These are phyloP conservation scores for Ips nitidus DNA, from an alignment of 1,140 invertebrate genomes.

Conservation along the genomic window DNA sequence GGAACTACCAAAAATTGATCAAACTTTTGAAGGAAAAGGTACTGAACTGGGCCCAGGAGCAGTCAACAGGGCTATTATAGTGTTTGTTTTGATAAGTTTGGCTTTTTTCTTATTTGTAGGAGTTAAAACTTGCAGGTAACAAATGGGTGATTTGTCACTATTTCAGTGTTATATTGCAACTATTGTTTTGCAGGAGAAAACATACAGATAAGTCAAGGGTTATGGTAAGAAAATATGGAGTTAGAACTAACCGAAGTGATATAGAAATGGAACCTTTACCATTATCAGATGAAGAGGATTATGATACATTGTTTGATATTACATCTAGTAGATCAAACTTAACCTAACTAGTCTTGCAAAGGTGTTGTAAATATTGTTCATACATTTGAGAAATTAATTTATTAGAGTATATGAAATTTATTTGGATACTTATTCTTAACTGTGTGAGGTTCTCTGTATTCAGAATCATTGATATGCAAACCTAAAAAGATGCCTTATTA, in stretches of 20 bases:
- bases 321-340: not conserved
- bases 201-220: conserved; percentile 50
- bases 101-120: conserved; percentile 56
- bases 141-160: conserved; percentile 10
- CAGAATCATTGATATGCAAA: too few relatives aligned
- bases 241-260: conserved; percentile 58
- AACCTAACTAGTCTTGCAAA: not conserved
- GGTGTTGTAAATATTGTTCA: too few relatives aligned
- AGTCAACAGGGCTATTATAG: conserved; percentile 55
- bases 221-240: conserved; percentile 59
- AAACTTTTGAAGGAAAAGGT: conserved; percentile 6
- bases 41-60: conserved; percentile 48
- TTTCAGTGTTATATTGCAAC: not conserved
- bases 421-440: too few relatives aligned
- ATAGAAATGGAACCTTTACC: conserved; percentile 62
- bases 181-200: conserved; percentile 40
- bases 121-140: conserved; percentile 56
- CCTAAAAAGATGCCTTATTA: too few relatives aligned
- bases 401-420: too few relatives aligned
- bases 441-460: too few relatives aligned
- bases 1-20: too few relatives aligned
- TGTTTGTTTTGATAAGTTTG: conserved; percentile 55
- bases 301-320: conserved; percentile 59
- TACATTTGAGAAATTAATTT: too few relatives aligned
- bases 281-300: conserved; percentile 61